These are phyloP conservation scores for Oreochromis tanganicae DNA, from an alignment of 2,113 vertebrate species.

Conservation along the genomic window DNA sequence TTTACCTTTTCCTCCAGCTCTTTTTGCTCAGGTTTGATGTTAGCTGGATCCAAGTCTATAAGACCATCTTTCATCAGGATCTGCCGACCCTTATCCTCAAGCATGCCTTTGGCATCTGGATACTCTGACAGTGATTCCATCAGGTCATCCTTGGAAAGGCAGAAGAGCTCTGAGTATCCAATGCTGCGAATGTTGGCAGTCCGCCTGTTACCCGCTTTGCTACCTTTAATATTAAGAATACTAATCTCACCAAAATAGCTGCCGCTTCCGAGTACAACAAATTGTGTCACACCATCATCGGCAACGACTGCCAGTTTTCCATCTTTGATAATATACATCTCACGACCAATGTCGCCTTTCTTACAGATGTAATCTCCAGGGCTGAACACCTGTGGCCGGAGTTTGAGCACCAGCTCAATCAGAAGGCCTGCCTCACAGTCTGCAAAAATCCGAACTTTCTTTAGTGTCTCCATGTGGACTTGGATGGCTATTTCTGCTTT, in stretches of 20 bases:
- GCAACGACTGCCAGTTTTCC: slow-evolving; percentile 95
- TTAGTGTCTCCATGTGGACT: slow-evolving; percentile 91
- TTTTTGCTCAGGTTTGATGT: slow-evolving; percentile 81
- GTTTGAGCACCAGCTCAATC: slow-evolving; percentile 91
- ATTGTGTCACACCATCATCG: slow-evolving; percentile 92
- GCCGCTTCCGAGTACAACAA: slow-evolving; percentile 91
- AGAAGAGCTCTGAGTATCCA: slow-evolving; percentile 95
- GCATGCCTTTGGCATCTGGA: slow-evolving; percentile 90
- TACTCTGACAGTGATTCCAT: slow-evolving; percentile 95
- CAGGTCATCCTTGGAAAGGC: slow-evolving; percentile 93
- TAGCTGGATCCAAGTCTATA: slow-evolving; percentile 83
- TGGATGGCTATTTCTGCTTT: slow-evolving; percentile 94
- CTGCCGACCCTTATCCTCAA: slow-evolving; percentile 93
- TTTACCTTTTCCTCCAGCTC: slow-evolving; percentile 85
- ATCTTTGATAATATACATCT: slow-evolving; percentile 99
- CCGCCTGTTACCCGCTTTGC: slow-evolving; percentile 93
- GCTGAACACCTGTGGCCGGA: slow-evolving; percentile 90
- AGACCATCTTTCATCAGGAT: slow-evolving; percentile 93
- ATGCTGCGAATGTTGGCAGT: slow-evolving; percentile 96
- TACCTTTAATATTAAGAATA: slow-evolving; percentile 96
- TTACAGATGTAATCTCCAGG: slow-evolving; percentile 96
- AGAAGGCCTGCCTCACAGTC: slow-evolving; percentile 95
- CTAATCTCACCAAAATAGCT: slow-evolving; percentile 98
- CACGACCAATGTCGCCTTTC: slow-evolving; percentile 95
- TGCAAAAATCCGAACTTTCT: slow-evolving; percentile 93